Evolutionary conservation across 2,113 vertebrate species (phyloP), one percentile per base, ranked within the genome.

Genomic region (Ammodytes dubius): DNA sequence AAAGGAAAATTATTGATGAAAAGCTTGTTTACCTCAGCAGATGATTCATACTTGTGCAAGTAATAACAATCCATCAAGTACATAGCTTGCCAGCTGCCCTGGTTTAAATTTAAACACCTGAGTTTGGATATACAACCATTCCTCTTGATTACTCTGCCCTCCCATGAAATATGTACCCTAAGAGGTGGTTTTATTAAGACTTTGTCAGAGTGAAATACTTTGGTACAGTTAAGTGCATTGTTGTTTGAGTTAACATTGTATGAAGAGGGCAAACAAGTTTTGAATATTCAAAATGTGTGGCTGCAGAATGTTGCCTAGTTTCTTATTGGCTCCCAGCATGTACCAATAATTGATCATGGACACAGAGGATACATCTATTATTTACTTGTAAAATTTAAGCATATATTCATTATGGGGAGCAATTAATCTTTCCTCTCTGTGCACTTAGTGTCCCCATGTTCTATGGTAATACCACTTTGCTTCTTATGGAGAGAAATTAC

Each of bases 1-100:
- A 91, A 84, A 90, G 86, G 61, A 70, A 89, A 91, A 92, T 91
- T 89, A 91, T 93, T 93, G 85, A 91, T 91, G 85, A 91, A 89
- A 89, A 91, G 81, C 87, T 88, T 89, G 92, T 93, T 89, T 91
- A 88, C 83, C 87, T 84, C 83, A 82, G 70, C 80, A 74, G 79
- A 86, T 88, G 88, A 93, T 92, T 91, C 77, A 93, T 88, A 84
- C 77, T 84, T 54, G 58, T 37, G 79, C 49, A 75, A 87, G 88
- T 83, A 87, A 92, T 85, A 89, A 90, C 70, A 69, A 94, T 93
- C 84, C 85, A 93, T 95, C 89, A 92, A 59, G 69, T 82, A 75
- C 85, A 92, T 66, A 86, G 78, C 74, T 82, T 82, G 88, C 88
- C 89, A 84, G 85, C 81, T 82, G 45, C 80, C 79, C 86, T 15